phyloP scores from a whole-genome alignment of 2,113 vertebrate genomes.

The Tinamus guttatus region DNA sequence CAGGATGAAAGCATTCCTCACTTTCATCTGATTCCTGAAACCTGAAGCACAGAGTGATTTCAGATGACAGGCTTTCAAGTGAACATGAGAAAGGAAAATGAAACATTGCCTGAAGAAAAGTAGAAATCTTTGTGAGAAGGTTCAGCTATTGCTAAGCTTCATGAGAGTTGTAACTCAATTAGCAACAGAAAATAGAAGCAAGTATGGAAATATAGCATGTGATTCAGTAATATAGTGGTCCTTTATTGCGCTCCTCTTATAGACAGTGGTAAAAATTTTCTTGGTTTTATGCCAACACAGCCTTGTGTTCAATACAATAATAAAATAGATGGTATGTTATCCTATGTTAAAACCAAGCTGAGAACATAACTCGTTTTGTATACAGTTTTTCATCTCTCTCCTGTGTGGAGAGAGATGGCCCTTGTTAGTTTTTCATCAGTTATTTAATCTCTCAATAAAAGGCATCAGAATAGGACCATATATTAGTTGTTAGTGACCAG shows the following conservation, averaged over 20 bases:
- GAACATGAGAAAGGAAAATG: constrained; percentile 47
- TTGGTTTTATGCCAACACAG: not conserved
- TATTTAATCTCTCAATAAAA: not conserved
- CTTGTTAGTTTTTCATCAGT: not conserved
- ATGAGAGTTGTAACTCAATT: constrained; percentile 5
- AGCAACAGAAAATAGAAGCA: not conserved
- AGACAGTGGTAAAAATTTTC: not conserved
- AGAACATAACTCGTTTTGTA: not conserved
- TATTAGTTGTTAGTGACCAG: not conserved
- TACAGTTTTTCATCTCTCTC: not conserved
- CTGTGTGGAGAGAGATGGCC: not conserved
- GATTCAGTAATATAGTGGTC: not conserved
- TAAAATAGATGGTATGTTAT: not conserved
- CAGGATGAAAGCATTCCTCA: constrained; percentile 41
- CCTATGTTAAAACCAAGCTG: not conserved
- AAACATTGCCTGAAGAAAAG: constrained; percentile 53
- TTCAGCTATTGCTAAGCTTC: constrained; percentile 12
- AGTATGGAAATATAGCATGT: not conserved
- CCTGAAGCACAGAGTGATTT: constrained; percentile 57
- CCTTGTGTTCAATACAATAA: not conserved
- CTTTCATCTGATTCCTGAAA: constrained; percentile 67
- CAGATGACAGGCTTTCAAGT: constrained; percentile 62
- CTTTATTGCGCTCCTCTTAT: not conserved
- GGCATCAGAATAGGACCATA: not conserved
- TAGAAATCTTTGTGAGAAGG: constrained; percentile 28